Evolutionary conservation across 2,888 invertebrate species (phyloP), one percentile per base, ranked within the genome.

Genomic region (Lepidochitona cinerea): DNA sequence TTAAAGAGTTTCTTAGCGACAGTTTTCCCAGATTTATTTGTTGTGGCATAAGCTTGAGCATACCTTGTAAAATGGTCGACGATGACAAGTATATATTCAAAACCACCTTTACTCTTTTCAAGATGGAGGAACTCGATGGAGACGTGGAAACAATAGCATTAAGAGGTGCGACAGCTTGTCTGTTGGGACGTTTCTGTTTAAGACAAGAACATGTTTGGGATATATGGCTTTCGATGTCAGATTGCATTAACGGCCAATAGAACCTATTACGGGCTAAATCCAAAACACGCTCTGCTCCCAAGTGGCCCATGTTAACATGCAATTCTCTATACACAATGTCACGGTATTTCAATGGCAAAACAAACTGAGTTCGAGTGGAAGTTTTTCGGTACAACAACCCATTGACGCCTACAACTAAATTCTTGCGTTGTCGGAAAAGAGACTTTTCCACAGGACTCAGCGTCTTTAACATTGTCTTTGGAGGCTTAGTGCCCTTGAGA

Each of bases 181-280:
- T 49, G 26, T 37, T 41, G 18, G 68, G 68, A 49, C 32, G 29
- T 32, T 68, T 68, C 18, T 49, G 49, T 32, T 68, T 68, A 23
- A 68, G 14, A 37, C 68, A 68, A 1, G 9, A 29, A 68, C 68
- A 68, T 32, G 29, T 18, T 33, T 49, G n/a, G 23, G 41, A 41
- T 12, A 68, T 49, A 68, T 68, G 49, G 9, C 26, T 49, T 23
- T 23, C 52, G 18, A 68, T 49, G 36, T 41, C 68, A 18, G 18
- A 23, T 18, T 68, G 26, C 41, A 71, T 70, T 6, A 41, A 37
- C 18, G 37, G 66, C 70, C 74, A 74, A 35, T 66, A 71, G n/a
- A 74, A 70, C 3, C 66, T 23, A 33, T 26, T 32, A n/a, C 64
- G 52, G 18, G 52, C 36, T 23, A 71, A 29, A 33, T 54, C 49